Conservation (phyloP, 2,888 invertebrate genomes). For the Bellardia pandia region DNA sequence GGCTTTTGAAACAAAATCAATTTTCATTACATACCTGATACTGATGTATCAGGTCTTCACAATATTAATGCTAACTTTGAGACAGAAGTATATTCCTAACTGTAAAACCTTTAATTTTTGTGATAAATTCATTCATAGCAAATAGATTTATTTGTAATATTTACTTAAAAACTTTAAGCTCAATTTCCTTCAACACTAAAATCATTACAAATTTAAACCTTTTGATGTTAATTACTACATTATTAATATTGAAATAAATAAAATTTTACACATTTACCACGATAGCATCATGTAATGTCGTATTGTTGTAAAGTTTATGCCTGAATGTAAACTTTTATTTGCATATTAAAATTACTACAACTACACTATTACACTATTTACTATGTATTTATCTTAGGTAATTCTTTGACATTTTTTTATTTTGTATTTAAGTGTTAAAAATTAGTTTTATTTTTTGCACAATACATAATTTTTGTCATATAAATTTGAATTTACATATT, state of each 20-base stretch:
- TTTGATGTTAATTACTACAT: not conserved
- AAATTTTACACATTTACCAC: not conserved
- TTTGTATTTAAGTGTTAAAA: slow-evolving; percentile 12
- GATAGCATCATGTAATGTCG: not conserved
- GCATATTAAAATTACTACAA: not conserved
- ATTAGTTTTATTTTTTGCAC: slow-evolving; percentile 12
- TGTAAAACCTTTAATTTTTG: too few species aligned
- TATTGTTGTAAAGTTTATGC: not conserved
- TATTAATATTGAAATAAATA: not conserved
- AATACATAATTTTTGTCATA: slow-evolving; percentile 24
- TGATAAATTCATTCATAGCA: too few species aligned
- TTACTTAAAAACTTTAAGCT: too few species aligned
- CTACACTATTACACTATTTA: not conserved
- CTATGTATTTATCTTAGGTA: not conserved
- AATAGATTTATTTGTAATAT: too few species aligned
- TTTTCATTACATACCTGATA: too few species aligned
- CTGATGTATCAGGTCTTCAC: too few species aligned
- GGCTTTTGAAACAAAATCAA: too few species aligned
- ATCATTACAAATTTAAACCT: too few species aligned
- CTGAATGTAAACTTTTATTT: slow-evolving; percentile 2
- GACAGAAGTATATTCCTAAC: too few species aligned
- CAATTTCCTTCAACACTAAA: too few species aligned
- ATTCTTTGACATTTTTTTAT: slow-evolving; percentile 47
- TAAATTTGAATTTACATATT: slow-evolving; percentile 31
- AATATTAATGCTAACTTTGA: too few species aligned